A percentile compares a stretch with the other conserved stretches of the same genome.
Conservation (phyloP, 2,797 vertebrate genomes). For the Pantherophis vulpinus region DNA sequence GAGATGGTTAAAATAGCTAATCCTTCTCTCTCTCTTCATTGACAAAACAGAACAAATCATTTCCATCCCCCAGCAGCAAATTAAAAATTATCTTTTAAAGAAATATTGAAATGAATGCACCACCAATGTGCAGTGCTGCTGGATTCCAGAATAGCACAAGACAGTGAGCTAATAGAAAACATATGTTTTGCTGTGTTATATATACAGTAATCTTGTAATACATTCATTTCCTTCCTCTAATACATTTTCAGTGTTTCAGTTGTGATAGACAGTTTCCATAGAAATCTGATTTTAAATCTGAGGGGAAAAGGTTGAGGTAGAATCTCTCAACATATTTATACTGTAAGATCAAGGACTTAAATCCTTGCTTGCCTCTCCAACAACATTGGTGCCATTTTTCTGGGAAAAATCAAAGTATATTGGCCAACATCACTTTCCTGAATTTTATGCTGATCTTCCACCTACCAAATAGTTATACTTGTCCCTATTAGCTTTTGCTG, state of each 20-base stretch:
- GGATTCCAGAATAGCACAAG: conserved; percentile 44
- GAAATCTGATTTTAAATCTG: neutral
- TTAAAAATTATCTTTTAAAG: conserved; percentile 29
- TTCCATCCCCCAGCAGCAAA: conserved; percentile 29
- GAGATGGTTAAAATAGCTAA: conserved; percentile 3
- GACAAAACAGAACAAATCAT: conserved; percentile 20
- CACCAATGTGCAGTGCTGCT: conserved; percentile 26
- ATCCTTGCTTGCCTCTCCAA: neutral
- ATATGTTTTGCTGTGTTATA: conserved; percentile 67
- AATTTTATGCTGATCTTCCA: neutral
- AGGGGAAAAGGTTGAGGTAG: neutral
- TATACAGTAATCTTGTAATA: conserved; percentile 47
- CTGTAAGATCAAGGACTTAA: neutral
- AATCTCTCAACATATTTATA: neutral
- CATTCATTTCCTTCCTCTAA: rapidly evolving
- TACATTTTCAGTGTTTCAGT: neutral
- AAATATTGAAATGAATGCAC: conserved; percentile 24
- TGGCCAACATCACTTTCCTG: neutral
- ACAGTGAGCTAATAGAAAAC: conserved; percentile 72
- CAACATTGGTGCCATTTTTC: neutral
- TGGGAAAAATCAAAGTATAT: neutral
- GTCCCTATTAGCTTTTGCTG: neutral
- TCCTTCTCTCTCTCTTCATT: neutral
- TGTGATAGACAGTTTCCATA: neutral
- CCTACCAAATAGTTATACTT: neutral